Base-by-base conservation (phyloP, 2,797 vertebrate genomes). In the Trachurus trachurus region DNA sequence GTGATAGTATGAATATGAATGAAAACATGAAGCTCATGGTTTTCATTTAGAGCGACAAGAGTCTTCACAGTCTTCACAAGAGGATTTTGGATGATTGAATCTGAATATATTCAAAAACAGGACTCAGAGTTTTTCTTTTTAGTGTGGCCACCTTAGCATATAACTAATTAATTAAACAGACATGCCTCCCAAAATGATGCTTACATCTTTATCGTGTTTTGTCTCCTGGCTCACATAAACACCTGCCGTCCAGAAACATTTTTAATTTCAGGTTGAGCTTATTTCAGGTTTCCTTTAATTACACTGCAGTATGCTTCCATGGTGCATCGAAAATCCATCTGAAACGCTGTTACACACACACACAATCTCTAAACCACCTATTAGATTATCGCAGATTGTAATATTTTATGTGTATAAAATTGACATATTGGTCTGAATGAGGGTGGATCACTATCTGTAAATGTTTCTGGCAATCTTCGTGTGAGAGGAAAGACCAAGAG, bases 1-100 rank as follows among this genome's bases (percentile, higher is more conserved):
- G 53, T 70, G 71, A 71, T 37, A 11, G 52, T 7, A 63, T 78
- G 78, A 71, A 72, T 80, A 74, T 69, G 21, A 80, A 85, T 61
- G 6, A 70, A 73, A 74, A 54, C 63, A 6, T 13, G 10, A 52
- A 53, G 53, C 65, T 78, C 37, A 9, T 31, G 50, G 61, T 68
- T 71, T 69, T 77, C 58, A 71, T 78, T 42, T 66, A 56, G 50
- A 69, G 39, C 53, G 34, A 57, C 52, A 34, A 61, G 11, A 47
- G 39, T 42, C 54, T 59, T n/a, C 13, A 37, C 16, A 12, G 50
- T 52, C n/a, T 45, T 26, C 79, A 58, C 56, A 75, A 79, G n/a
- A 39, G 22, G 7, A 74, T 34, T 54, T n/a, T 67, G 63, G 16
- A 29, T 37, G 54, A 78, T 1, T 71, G 34, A 37, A 37, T 37